Evolutionary conservation across 92 coral and sea anemone species (phyloP), one percentile per base, ranked within the genome.

Genomic region (Palythoa grandiflora): DNA sequence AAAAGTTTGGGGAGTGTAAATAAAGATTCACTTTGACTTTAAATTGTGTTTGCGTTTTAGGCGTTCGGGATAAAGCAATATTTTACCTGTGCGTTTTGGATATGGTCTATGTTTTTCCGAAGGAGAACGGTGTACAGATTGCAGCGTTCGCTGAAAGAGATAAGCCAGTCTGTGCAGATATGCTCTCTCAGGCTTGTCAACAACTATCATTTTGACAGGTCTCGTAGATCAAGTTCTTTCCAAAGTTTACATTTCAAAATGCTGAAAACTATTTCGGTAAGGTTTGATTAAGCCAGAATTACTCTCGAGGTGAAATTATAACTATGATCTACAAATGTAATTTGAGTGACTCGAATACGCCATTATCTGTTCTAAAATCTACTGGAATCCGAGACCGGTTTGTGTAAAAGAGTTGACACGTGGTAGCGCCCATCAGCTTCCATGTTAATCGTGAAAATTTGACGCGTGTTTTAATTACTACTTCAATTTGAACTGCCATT

Each of bases 151-250:
- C 75, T 89, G 91, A 84, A 79, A 89, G 90, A 75, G 77, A 93
- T 90, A 85, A 92, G 91, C 89, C 78, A 84, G 87, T 81, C 28
- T 75, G 50, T 70, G 78, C 87, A 76, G 88, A 71, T 84, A 83
- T 73, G 86, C 89, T 63, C 38, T 16, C 73, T 38, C 87, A 68
- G 70, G 21, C 84, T 35, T 91, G 96, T 93, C 96, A 93, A 60
- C 96, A 78, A 83, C 83, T 94, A 93, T 94, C 94, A 90, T 38
- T 87, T 90, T 55, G 76, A 72, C 68, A 63, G 72, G 75, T 5
- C 88, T 77, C 19, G 63, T 72, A 79, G 85, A 44, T 87, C 84
- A 81, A 81, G 86, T 48, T 81, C 86, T 81, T 47, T 53, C 35
- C 86, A 66, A 81, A 81, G 86, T 81, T 81, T 81, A 66, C 73